Base-by-base conservation (phyloP, 2,113 vertebrate genomes). In the Gnathonemus echidnorhynchus region DNA sequence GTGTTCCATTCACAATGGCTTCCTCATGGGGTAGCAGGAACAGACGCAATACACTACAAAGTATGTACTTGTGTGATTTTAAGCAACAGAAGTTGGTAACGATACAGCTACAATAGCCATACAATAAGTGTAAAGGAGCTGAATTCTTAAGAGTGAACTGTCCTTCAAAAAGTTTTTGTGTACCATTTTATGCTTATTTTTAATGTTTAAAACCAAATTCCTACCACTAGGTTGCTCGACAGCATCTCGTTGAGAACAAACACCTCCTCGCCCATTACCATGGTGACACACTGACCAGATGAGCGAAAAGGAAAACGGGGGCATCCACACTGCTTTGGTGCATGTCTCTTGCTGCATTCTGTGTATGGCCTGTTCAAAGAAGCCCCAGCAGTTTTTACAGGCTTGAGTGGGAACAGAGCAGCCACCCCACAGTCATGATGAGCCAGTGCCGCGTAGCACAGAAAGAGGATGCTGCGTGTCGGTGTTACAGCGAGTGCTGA, bases 201-300 rank as follows among this genome's bases (percentile, higher is more conserved):
- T 35, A 74, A 17, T 35, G 31, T 74, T 74, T 74, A 35, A 74
- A 35, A 31, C 27, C 10, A 74, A 74, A 77, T 77, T 39, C 31
- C 70, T 31, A 77, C 31, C 27, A 39, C 11, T 13, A 13, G 94
- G 91, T 88, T 91, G 24, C 52, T 45, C 31, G 2, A 66, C 52
- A 74, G 77, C 56, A 83, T 56, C 53, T 15, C 85, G 42, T 5
- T 91, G 46, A 85, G 35, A 35, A 50, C 42, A 31, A 48, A 53
- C 84, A 48, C 84, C 24, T 48, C n/a, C 88, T 52, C 53, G 19
- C 84, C 39, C 87, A 93, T 94, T 95, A 91, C 95, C 94, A 95
- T 94, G 93, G 94, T 94, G 94, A 95, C 94, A 93, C 94, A 93
- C 93, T 77, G 93, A 89, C 90, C 92, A 91, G 93, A 91, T 93